A percentile compares a stretch with the other conserved stretches of the same genome.
These are phyloP conservation scores for Drosophila ironensis DNA, from an alignment of 1,140 invertebrate genomes.

Conservation along the genomic window DNA sequence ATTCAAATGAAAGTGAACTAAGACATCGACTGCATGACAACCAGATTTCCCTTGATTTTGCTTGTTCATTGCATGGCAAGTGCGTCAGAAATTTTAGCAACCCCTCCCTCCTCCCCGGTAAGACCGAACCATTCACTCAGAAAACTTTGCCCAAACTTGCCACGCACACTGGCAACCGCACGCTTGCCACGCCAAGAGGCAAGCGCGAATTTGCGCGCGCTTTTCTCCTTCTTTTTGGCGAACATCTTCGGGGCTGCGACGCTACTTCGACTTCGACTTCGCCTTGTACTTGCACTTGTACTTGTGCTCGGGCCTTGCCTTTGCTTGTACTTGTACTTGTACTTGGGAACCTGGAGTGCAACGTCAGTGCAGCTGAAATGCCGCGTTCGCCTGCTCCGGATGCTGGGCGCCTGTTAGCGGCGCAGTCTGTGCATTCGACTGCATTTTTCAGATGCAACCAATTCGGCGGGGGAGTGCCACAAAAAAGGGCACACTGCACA, in stretches of 20 bases:
- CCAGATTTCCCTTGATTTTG: not conserved
- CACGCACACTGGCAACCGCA: conserved; percentile 14
- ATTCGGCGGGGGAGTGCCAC: not conserved
- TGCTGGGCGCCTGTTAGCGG: conserved; percentile 65
- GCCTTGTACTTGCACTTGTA: conserved; percentile 18
- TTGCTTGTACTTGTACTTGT: too few relatives aligned
- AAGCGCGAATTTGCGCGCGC: conserved; percentile 70
- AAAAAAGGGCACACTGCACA: conserved; percentile 37
- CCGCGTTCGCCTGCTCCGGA: conserved; percentile 27
- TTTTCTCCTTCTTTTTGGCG: conserved; percentile 55
- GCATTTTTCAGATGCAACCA: conserved; percentile 65
- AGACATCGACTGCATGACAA: not conserved
- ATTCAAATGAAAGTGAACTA: not conserved
- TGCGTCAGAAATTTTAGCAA: conserved; percentile 26
- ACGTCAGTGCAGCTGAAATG: conserved; percentile 41
- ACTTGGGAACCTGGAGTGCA: conserved; percentile 44
- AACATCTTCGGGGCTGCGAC: conserved; percentile 57
- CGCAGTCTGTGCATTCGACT: conserved; percentile 70
- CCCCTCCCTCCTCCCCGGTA: conserved; percentile 1
- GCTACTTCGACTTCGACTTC: conserved; percentile 49
- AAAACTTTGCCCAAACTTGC: conserved; percentile 64
- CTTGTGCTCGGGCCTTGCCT: not conserved
- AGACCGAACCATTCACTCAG: conserved; percentile 54
- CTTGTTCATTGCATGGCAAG: conserved; percentile 39
- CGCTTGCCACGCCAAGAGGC: not conserved